Evolutionary conservation across 2,888 invertebrate species (phyloP).

Genomic region (Stenichneumon culpator): DNA sequence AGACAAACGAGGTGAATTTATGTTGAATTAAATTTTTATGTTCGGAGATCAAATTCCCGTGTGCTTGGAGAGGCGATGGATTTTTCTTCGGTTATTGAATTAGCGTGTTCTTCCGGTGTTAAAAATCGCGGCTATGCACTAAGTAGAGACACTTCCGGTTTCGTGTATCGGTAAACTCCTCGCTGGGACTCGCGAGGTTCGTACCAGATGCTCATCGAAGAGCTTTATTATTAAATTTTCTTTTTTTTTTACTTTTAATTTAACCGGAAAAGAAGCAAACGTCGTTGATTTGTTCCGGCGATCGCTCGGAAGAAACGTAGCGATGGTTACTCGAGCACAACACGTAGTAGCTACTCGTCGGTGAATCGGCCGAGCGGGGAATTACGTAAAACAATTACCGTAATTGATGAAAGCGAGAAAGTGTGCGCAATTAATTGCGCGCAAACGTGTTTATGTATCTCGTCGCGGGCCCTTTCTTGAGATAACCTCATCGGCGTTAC

Average conservation of each 20-base stretch:
- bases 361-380: constrained; percentile 20
- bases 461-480: constrained; percentile 38
- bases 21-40: background rate
- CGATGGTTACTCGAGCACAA: constrained; percentile 35
- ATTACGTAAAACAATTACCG: constrained; percentile 65
- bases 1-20: constrained; percentile 63
- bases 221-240: background rate
- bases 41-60: background rate
- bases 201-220: background rate
- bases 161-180: background rate
- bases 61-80: background rate
- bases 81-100: background rate
- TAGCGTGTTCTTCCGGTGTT: constrained; percentile 3
- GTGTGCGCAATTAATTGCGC: constrained; percentile 65
- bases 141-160: constrained; percentile 2
- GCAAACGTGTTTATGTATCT: constrained; percentile 20
- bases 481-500: background rate
- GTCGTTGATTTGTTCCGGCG: background rate
- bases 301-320: background rate
- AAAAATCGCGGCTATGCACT: background rate
- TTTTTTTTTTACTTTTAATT: background rate
- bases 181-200: background rate
- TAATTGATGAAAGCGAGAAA: constrained; percentile 71
- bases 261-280: background rate
- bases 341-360: constrained; percentile 29